A percentile compares a stretch with the other conserved stretches of the same genome.
These are phyloP conservation scores for Antrozous pallidus DNA, from an alignment of 2,797 vertebrate genomes.

Conservation along the genomic window DNA sequence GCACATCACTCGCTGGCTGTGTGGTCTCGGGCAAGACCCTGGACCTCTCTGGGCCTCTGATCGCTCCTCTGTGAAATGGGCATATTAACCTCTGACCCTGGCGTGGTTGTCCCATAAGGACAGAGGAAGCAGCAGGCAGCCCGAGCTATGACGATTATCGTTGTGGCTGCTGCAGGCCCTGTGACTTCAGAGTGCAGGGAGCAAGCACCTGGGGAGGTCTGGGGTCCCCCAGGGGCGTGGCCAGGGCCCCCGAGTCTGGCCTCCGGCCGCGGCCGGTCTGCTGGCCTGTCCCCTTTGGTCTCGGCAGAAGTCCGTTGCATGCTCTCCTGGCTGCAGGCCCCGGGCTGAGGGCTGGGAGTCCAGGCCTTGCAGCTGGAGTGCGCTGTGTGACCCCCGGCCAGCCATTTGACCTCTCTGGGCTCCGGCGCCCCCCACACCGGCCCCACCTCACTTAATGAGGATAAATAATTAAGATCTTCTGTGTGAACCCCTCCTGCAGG, in stretches of 20 bases:
- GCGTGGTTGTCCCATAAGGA: not conserved
- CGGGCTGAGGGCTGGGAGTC: not conserved
- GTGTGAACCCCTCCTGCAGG: not conserved
- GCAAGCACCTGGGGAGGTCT: not conserved
- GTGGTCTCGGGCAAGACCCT: not conserved
- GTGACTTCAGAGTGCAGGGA: not conserved
- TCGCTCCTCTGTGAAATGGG: not conserved
- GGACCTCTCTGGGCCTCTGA: not conserved
- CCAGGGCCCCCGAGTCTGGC: not conserved
- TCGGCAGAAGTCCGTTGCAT: not conserved
- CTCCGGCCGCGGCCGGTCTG: not conserved
- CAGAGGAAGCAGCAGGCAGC: not conserved
- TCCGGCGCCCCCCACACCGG: not conserved
- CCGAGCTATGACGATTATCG: accelerated
- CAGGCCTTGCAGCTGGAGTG: not conserved
- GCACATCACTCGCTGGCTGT: not conserved
- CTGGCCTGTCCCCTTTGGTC: not conserved
- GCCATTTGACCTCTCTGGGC: constrained; percentile 51
- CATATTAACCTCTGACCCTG: not conserved
- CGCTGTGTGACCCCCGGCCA: constrained; percentile 42
- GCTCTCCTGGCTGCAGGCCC: not conserved
- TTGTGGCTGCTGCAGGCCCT: not conserved
- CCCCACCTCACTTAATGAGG: constrained; percentile 29
- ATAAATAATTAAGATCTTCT: constrained; percentile 60
- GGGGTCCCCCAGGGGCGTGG: not conserved